Percentiles rank a stretch among this genome's conserved stretches.
Evolutionary conservation across 2,113 vertebrate species (phyloP).

Genomic region (Nipponia nippon): DNA sequence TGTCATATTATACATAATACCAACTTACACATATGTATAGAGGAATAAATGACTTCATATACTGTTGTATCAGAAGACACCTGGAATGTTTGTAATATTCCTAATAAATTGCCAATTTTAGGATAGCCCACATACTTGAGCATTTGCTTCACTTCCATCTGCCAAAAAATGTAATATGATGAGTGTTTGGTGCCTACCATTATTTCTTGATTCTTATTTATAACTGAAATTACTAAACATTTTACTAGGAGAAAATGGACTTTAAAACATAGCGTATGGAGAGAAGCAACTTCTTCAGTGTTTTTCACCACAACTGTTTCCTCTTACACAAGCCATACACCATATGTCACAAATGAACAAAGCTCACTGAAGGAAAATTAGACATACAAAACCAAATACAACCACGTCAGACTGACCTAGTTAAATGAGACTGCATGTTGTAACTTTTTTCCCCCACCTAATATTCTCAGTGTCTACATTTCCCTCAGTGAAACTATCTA

Average conservation of each 20-base stretch:
- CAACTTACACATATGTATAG: neutral
- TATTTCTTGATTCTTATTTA: neutral
- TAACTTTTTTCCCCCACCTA: neutral
- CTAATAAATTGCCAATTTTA: constrained; percentile 29
- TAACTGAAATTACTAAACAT: neutral
- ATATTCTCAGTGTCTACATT: neutral
- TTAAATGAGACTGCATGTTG: neutral
- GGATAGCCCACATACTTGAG: constrained; percentile 4
- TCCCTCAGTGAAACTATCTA: neutral
- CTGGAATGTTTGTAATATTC: neutral
- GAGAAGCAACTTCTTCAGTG: neutral
- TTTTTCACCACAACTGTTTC: neutral
- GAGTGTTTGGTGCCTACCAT: neutral
- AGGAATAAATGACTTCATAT: neutral
- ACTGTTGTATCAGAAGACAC: neutral
- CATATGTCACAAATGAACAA: neutral
- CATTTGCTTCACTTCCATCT: constrained; percentile 13
- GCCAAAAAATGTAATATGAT: neutral
- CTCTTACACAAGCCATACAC: neutral
- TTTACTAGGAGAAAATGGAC: neutral
- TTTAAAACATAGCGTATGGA: neutral
- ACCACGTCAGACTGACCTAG: neutral
- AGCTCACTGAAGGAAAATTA: neutral
- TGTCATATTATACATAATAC: neutral
- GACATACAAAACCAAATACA: neutral